Conservation (phyloP, 2,888 invertebrate species). For the Sinhomidia bicolor region DNA sequence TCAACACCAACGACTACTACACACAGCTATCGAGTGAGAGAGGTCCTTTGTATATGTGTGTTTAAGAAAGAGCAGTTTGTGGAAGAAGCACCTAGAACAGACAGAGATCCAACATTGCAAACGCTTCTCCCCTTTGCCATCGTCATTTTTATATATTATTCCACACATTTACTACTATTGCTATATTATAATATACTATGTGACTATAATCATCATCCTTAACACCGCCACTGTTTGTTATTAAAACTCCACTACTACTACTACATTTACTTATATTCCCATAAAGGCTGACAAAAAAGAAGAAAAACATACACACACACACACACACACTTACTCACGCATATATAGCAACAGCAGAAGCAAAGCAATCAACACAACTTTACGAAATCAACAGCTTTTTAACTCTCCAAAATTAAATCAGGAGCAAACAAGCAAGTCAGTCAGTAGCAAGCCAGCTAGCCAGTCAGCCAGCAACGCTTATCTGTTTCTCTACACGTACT, state of each 20-base stretch:
- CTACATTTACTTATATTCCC: no score
- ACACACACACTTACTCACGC: no score
- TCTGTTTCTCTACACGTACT: not conserved
- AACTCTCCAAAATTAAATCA: not conserved
- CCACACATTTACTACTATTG: not conserved
- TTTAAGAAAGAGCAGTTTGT: not conserved
- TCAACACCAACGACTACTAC: constrained; percentile 64
- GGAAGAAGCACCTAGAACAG: not conserved
- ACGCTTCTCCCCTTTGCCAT: not conserved
- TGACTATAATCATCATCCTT: not conserved
- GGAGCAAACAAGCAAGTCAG: not conserved
- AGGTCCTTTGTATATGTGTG: constrained; percentile 18
- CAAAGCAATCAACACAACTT: not conserved
- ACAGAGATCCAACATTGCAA: not conserved
- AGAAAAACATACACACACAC: no score
- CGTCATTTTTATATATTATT: not conserved
- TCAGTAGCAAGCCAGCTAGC: not conserved
- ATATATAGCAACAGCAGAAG: no score
- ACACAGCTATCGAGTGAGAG: constrained; percentile 37
- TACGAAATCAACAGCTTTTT: not conserved
- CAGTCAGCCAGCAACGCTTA: not conserved
- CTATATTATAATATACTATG: not conserved
- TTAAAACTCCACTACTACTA: no score
- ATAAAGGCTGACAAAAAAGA: no score
- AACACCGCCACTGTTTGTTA: not conserved